These are phyloP conservation scores for Serilophus lunatus DNA, from an alignment of 2,113 vertebrate genomes.

Conservation along the genomic window DNA sequence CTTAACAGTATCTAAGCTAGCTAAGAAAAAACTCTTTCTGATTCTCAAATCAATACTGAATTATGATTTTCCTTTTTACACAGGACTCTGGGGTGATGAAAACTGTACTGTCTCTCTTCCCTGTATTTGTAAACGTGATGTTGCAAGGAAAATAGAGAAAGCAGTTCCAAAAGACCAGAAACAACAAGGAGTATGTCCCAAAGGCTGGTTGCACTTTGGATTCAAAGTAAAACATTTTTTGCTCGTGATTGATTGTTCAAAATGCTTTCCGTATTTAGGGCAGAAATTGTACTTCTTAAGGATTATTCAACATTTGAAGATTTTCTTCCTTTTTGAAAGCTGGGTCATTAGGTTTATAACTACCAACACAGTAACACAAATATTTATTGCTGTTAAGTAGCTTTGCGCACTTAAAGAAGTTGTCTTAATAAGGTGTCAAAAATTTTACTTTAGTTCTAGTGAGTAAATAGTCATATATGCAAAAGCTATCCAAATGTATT, in stretches of 20 bases:
- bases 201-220: constrained; percentile 89
- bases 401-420: not conserved
- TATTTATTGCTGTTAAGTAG: not conserved
- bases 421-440: not conserved
- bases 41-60: not conserved
- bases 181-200: constrained; percentile 82
- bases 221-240: constrained; percentile 80
- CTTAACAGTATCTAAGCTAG: not conserved
- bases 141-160: constrained; percentile 77
- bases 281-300: not conserved
- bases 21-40: not conserved
- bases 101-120: constrained; percentile 78
- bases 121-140: constrained; percentile 86
- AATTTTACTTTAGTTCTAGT: not conserved
- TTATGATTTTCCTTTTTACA: not conserved
- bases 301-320: not conserved
- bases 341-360: not conserved
- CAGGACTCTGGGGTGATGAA: constrained; percentile 83
- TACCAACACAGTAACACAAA: not conserved
- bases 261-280: not conserved
- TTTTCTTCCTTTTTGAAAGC: not conserved
- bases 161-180: constrained; percentile 72
- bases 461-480: not conserved
- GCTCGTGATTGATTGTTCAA: not conserved
- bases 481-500: not conserved